A percentile compares a stretch with the other conserved stretches of the same genome.
These are phyloP conservation scores for Eptatretus burgeri DNA, from an alignment of 2,113 vertebrate genomes.

Conservation along the genomic window DNA sequence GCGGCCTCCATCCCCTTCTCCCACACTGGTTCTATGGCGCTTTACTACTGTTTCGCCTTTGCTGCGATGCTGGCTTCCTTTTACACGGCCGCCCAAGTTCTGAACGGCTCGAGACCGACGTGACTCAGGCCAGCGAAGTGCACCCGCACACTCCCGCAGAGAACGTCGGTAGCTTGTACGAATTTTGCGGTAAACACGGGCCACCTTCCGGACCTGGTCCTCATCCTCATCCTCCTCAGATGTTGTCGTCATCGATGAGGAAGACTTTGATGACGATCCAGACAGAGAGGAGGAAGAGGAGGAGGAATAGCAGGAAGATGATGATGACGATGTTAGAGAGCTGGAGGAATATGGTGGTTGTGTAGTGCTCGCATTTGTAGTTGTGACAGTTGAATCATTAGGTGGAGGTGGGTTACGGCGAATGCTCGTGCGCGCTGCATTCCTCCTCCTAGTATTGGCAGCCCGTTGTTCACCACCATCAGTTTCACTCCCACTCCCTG, in stretches of 20 bases:
- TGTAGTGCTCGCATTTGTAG: conserved; percentile 45
- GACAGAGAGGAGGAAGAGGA: conserved; percentile 7
- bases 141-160: not conserved
- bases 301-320: not conserved
- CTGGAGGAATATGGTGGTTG: conserved; percentile 18
- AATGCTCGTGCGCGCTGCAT: conserved; percentile 19
- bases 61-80: conserved; percentile 17
- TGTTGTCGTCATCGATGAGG: conserved; percentile 27
- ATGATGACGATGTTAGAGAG: conserved; percentile 13
- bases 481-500: conserved; percentile 29
- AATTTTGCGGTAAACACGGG: conserved; percentile 26
- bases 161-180: conserved; percentile 6
- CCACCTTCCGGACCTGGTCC: conserved; percentile 33
- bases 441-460: conserved; percentile 36
- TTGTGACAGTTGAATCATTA: conserved; percentile 44
- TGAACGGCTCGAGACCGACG: conserved; percentile 15
- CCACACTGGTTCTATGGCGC: conserved; percentile 1
- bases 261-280: conserved; percentile 1
- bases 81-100: conserved; percentile 14
- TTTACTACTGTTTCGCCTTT: conserved; percentile 15
- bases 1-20: not conserved
- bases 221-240: conserved; percentile 16
- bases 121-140: conserved; percentile 11
- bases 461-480: conserved; percentile 35
- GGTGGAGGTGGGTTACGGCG: conserved; percentile 25